Percentiles rank a stretch among this genome's conserved stretches.
Evolutionary conservation across 2,797 vertebrate genomes (phyloP).

Genomic region (Nasua narica): DNA sequence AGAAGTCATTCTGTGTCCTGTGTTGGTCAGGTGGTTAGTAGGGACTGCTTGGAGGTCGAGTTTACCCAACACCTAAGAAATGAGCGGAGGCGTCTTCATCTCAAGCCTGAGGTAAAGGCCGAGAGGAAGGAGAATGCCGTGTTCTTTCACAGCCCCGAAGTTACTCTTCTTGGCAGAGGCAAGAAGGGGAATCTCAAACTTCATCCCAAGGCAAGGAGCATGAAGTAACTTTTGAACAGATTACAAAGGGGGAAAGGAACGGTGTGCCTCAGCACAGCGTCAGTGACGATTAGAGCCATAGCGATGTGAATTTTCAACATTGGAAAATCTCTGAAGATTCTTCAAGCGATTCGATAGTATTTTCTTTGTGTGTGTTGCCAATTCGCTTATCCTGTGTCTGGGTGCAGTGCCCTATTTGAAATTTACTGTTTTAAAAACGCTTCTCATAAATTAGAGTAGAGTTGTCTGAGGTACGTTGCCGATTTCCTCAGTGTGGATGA

Average conservation of each 20-base stretch:
- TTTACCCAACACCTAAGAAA: background rate
- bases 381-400: background rate
- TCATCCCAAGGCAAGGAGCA: background rate
- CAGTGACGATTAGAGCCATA: background rate
- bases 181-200: background rate
- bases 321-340: background rate
- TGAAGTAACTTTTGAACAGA: background rate
- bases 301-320: background rate
- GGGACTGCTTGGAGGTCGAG: background rate
- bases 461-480: background rate
- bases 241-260: background rate
- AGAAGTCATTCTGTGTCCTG: background rate
- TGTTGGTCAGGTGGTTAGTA: background rate
- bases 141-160: background rate
- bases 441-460: background rate
- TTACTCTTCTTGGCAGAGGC: background rate
- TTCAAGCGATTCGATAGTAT: background rate
- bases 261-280: background rate
- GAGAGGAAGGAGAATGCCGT: background rate
- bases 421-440: background rate
- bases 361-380: background rate
- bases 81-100: background rate
- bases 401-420: background rate
- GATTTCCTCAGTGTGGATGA: conserved; percentile 20
- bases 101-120: background rate